Conservation (phyloP, 2,888 invertebrate genomes). For the Lochmaea crataegi region DNA sequence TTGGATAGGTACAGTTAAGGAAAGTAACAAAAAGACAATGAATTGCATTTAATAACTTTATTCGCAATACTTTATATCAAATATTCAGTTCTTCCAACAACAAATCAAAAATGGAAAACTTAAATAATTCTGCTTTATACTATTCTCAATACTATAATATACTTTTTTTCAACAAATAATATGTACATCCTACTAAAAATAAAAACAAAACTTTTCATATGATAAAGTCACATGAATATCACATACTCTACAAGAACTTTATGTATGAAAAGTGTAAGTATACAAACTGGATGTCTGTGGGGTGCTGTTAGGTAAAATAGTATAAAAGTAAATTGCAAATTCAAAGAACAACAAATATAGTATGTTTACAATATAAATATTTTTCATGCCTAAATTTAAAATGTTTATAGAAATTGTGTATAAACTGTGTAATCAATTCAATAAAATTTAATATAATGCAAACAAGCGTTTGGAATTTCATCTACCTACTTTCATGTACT, state of each 20-base stretch:
- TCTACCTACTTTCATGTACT: too few species aligned
- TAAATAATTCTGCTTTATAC: neutral
- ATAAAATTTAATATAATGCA: too few species aligned
- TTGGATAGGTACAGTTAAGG: too few species aligned
- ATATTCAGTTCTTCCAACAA: conserved; percentile 23
- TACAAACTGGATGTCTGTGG: neutral
- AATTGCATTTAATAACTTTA: conserved; percentile 21
- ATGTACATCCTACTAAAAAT: neutral
- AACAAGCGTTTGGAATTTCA: too few species aligned
- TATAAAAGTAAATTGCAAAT: neutral
- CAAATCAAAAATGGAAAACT: conserved; percentile 15
- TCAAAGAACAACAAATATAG: too few species aligned
- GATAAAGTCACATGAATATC: neutral
- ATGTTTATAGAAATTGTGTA: too few species aligned
- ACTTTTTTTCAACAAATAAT: neutral
- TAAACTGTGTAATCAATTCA: too few species aligned
- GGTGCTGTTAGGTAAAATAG: neutral
- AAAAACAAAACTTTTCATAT: neutral
- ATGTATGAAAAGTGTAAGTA: neutral
- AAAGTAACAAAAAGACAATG: neutral
- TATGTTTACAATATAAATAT: too few species aligned
- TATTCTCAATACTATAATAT: neutral
- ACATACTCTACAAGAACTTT: neutral
- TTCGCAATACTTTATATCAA: conserved; percentile 17
- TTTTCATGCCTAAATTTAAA: too few species aligned